Evolutionary conservation across 2,113 vertebrate species (phyloP).

Genomic region (Rutilus rutilus): DNA sequence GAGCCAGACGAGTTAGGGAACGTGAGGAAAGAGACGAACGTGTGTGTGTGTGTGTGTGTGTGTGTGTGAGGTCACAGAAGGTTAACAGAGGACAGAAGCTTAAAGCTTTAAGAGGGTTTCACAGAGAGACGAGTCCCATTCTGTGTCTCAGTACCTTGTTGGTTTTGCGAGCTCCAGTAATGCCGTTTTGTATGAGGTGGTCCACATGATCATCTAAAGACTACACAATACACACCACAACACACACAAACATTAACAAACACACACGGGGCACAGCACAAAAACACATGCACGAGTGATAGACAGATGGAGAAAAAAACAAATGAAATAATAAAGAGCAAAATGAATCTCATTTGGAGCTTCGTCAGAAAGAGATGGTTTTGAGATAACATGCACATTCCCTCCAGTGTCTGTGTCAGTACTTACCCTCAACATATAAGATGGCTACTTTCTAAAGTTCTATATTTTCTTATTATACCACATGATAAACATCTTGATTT

Average conservation of each 20-base stretch:
- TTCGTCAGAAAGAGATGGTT: neutral
- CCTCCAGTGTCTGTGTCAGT: neutral
- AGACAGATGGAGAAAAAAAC: conserved; percentile 62
- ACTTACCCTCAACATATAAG: conserved; percentile 11
- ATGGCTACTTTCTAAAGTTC: neutral
- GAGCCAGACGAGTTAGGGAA: conserved; percentile 25
- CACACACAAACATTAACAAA: conserved; percentile 81
- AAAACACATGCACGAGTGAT: conserved; percentile 89
- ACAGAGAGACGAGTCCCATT: conserved; percentile 70
- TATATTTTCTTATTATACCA: neutral
- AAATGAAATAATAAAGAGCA: conserved; percentile 70
- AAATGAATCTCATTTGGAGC: conserved; percentile 6
- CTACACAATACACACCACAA: conserved; percentile 82
- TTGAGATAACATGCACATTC: conserved; percentile 24
- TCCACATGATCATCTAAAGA: conserved; percentile 96
- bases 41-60: conserved; percentile 22
- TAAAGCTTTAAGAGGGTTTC: conserved; percentile 61
- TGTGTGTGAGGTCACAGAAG: conserved; percentile 52
- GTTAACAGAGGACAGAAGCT: conserved; percentile 51
- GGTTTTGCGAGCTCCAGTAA: conserved; percentile 88
- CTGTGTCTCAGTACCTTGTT: conserved; percentile 88
- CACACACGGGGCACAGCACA: conserved; percentile 67
- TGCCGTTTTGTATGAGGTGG: conserved; percentile 88
- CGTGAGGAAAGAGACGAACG: conserved; percentile 46
- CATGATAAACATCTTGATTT: neutral